Base-by-base conservation (phyloP, 2,888 invertebrate species). In the Malacosoma neustria region DNA sequence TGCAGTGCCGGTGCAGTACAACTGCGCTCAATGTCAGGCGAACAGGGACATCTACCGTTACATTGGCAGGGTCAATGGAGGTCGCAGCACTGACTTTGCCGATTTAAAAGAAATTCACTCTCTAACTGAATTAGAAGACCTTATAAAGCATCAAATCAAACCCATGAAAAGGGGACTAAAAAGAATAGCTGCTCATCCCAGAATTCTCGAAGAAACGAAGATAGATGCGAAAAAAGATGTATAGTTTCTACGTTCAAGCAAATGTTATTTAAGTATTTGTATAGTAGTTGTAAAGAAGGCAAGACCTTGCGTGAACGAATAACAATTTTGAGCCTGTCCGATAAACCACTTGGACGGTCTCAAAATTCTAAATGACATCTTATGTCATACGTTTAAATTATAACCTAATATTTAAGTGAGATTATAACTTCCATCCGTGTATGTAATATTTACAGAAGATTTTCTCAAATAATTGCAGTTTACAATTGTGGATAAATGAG, bases 1-100 rank as follows among this genome's bases (percentile, higher is more conserved):
- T 14, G 90, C 89, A 1, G 84, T 88, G 15, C 84, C 89, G 12
- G 87, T 90, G 7, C 88, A 88, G 22, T 90, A 90, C 57, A 89
- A 87, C 40, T 90, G 90, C 54, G 84, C 82, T 13, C 87, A 88
- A 41, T 90, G 90, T 51, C 81, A 85, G 54, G 69, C 70, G 3
- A 77, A 54, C 45, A 65, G 53, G 41, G 72, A 77, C 14, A 45
- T 67, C 13, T 73, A 73, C 48, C 56, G 64, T 32, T 80, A 72
- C 54, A 42, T 79, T 11, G 69, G 76, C n/a, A 71, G 85, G 49
- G 36, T 67, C 12, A 73, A 73, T 33, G 67, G 71, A 15, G 79
- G 67, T 11, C 76, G 85, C 2, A 84, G 75, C 48, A 43, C 64
- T 2, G 60, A 62, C 33, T 53, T 77, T 12, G 63, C 61, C n/a